These are phyloP conservation scores for Chrysolina americana DNA, from an alignment of 2,888 invertebrate species.

Conservation along the genomic window DNA sequence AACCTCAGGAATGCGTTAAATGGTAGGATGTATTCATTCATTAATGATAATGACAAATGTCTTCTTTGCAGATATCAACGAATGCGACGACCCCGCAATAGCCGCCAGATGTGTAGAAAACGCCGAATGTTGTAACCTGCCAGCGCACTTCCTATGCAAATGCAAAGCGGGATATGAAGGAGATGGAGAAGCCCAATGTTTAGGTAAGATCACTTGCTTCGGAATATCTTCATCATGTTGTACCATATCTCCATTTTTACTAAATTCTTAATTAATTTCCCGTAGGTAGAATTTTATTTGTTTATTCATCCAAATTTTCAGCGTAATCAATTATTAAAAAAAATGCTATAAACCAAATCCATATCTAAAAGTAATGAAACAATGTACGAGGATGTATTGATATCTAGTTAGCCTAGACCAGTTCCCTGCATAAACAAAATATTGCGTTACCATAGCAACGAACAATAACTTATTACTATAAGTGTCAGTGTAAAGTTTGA, in stretches of 20 bases:
- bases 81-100: constrained; percentile 90
- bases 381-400: too few species aligned
- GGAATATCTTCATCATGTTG: too few species aligned
- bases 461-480: too few species aligned
- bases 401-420: too few species aligned
- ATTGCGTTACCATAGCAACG: too few species aligned
- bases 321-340: too few species aligned
- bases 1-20: neutral
- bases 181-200: constrained; percentile 90
- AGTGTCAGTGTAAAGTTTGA: too few species aligned
- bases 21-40: neutral
- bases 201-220: constrained; percentile 73
- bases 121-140: constrained; percentile 95
- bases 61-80: constrained; percentile 85
- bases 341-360: too few species aligned
- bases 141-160: constrained; percentile 95
- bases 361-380: too few species aligned
- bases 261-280: neutral
- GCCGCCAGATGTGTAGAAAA: constrained; percentile 90
- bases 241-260: neutral
- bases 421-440: too few species aligned
- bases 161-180: constrained; percentile 93
- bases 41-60: constrained; percentile 9
- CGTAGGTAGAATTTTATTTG: too few species aligned
- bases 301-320: too few species aligned